Percentiles rank a stretch among this genome's conserved stretches.
These are phyloP conservation scores for Dolomedes plantarius DNA, from an alignment of 2,888 invertebrate genomes.

Conservation along the genomic window DNA sequence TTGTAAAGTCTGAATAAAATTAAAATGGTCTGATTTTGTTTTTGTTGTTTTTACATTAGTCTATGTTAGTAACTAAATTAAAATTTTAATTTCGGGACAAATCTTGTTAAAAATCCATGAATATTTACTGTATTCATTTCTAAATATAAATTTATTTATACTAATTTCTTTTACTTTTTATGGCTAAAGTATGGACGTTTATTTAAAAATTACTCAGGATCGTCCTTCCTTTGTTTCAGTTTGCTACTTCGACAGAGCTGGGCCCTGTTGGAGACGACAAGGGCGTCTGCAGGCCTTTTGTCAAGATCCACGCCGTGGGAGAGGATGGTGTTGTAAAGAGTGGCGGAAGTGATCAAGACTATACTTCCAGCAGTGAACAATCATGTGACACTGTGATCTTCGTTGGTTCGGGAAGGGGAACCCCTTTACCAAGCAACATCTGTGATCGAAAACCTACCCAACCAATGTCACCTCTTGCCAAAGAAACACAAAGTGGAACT, in stretches of 20 bases:
- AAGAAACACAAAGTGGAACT: conserved; percentile 42
- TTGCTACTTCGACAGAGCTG: conserved; percentile 78
- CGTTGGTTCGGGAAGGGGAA: conserved; percentile 76
- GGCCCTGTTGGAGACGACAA: conserved; percentile 80
- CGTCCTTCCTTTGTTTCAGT: conserved; percentile 75
- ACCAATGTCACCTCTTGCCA: conserved; percentile 73
- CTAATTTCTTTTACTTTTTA: no score
- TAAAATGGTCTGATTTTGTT: no score
- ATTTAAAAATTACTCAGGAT: no score
- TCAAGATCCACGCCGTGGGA: conserved; percentile 56
- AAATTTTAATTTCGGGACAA: no score
- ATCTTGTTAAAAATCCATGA: no score
- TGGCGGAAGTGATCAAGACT: conserved; percentile 87
- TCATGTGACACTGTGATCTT: conserved; percentile 99
- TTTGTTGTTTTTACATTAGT: no score
- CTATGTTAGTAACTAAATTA: no score
- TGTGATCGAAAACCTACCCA: conserved; percentile 77
- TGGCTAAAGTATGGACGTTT: no score
- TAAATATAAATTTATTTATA: no score
- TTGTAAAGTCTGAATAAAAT: no score
- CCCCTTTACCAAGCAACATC: conserved; percentile 74
- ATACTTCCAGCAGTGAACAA: conserved; percentile 95
- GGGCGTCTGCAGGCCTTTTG: conserved; percentile 72
- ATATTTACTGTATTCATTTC: no score
- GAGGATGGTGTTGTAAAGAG: conserved; percentile 74